These are phyloP conservation scores for Aselliscus stoliczkanus DNA, from an alignment of 2,797 vertebrate genomes.

Conservation along the genomic window DNA sequence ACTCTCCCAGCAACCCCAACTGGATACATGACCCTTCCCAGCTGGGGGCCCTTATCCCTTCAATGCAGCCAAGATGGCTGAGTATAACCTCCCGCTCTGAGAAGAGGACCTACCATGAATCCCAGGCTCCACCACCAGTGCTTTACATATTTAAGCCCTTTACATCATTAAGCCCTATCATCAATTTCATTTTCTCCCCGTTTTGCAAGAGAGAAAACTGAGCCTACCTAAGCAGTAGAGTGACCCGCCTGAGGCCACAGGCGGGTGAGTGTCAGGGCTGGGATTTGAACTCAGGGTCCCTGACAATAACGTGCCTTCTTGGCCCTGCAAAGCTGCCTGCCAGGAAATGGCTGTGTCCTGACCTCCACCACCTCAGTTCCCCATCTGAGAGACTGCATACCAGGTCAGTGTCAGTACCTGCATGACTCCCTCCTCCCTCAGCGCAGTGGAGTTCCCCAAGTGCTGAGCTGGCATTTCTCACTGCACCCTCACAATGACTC, in stretches of 20 bases:
- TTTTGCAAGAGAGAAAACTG: background rate
- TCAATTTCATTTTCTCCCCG: background rate
- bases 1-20: background rate
- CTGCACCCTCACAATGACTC: background rate
- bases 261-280: background rate
- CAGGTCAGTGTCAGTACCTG: background rate
- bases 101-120: background rate
- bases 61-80: accelerated
- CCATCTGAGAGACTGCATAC: accelerated
- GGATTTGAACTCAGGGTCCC: background rate
- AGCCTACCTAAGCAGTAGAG: background rate
- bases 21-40: background rate
- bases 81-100: background rate
- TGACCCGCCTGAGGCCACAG: background rate
- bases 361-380: background rate
- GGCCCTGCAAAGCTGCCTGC: background rate
- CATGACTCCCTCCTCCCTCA: background rate
- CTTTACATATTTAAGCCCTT: no score
- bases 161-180: background rate
- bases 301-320: accelerated
- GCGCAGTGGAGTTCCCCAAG: background rate
- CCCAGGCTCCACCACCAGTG: background rate
- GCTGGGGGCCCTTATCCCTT: background rate
- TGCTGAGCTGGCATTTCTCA: background rate
- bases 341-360: background rate